Evolutionary conservation across 2,113 vertebrate genomes (phyloP).

Genomic region (Eublepharis macularius): DNA sequence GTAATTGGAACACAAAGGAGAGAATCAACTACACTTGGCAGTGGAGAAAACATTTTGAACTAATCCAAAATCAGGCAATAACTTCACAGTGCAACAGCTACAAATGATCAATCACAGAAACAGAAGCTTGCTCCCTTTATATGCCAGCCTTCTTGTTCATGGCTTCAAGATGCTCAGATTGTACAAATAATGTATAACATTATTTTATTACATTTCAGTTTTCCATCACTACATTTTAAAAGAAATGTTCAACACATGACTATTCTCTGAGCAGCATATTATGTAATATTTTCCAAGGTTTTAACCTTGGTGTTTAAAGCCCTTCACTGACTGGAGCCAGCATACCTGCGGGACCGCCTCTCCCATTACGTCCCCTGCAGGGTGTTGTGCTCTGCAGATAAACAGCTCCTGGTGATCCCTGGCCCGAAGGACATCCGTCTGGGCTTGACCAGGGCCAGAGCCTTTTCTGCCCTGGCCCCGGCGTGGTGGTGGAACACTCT

Average conservation of each 20-base stretch:
- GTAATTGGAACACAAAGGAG: not conserved
- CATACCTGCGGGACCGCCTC: too few species aligned
- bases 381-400: too few species aligned
- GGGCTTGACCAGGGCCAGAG: too few species aligned
- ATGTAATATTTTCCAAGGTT: not conserved
- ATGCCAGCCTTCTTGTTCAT: conserved; percentile 1
- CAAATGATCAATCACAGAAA: not conserved
- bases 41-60: not conserved
- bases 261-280: too few species aligned
- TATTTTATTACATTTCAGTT: not conserved
- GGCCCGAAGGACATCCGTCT: too few species aligned
- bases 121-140: not conserved
- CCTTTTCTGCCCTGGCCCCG: too few species aligned
- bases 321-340: too few species aligned
- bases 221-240: not conserved
- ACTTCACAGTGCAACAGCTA: not conserved
- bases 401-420: too few species aligned
- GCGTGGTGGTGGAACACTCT: too few species aligned
- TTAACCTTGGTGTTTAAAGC: too few species aligned
- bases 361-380: too few species aligned
- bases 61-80: conserved; percentile 6
- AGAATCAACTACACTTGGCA: not conserved
- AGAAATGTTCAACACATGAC: not conserved
- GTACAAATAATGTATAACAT: not conserved
- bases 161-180: not conserved